Conservation (phyloP, 2,113 vertebrate species). For the Carassius carassius region DNA sequence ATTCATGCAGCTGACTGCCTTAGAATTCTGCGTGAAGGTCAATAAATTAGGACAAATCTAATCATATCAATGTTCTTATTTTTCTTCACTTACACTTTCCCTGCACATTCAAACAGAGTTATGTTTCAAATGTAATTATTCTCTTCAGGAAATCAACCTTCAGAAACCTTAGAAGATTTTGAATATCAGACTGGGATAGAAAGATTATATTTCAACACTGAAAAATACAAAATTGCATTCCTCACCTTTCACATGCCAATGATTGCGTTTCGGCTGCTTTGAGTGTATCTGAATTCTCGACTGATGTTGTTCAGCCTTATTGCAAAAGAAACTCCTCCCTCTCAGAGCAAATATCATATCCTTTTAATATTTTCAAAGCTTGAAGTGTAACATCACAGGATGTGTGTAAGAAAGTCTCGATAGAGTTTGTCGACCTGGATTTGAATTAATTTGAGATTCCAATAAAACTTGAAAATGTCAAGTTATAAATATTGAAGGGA, state of each 20-base stretch:
- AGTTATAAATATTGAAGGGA: conserved; percentile 57
- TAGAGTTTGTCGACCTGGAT: background rate
- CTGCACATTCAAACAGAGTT: background rate
- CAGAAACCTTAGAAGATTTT: background rate
- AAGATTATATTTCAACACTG: background rate
- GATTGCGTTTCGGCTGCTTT: background rate
- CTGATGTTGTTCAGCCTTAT: conserved; percentile 10
- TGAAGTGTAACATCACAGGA: background rate
- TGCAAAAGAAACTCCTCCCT: conserved; percentile 40
- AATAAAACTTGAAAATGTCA: conserved; percentile 16
- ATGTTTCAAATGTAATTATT: background rate
- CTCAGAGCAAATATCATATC: conserved; percentile 56
- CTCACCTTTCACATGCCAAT: background rate
- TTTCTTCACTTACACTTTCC: background rate
- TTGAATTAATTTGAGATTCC: conserved; percentile 17
- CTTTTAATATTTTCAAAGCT: conserved; percentile 55
- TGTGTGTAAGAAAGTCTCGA: background rate
- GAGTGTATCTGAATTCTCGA: background rate
- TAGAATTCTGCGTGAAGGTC: background rate
- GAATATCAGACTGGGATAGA: background rate
- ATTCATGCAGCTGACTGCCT: background rate
- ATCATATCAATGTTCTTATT: background rate
- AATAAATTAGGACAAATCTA: background rate
- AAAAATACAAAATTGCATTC: background rate
- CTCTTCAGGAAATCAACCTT: background rate